Percentiles rank a stretch among this genome's conserved stretches.
Conservation (phyloP, 1,140 invertebrate genomes). For the Trichomalopsis sarcophagae region DNA sequence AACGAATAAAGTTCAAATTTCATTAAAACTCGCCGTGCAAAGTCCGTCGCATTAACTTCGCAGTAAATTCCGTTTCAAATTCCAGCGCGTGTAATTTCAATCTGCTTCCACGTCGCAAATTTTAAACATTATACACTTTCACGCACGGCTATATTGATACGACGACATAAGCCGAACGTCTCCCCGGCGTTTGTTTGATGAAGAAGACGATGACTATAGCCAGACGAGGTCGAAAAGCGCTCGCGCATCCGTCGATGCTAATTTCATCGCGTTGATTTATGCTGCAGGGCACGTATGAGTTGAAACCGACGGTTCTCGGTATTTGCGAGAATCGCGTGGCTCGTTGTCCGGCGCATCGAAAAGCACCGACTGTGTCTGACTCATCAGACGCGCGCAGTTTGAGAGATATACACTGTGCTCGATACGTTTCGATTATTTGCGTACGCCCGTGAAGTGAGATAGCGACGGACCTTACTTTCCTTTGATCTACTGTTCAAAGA, state of each 20-base stretch:
- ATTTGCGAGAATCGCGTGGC: background rate
- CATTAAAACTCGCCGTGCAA: no score
- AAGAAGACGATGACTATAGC: background rate
- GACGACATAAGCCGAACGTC: no score
- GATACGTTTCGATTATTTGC: conserved; percentile 26
- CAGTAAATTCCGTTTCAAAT: no score
- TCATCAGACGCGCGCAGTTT: background rate
- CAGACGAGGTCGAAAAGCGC: background rate
- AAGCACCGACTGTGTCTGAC: background rate
- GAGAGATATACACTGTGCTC: background rate
- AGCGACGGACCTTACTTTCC: conserved; percentile 2
- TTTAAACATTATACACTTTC: no score
- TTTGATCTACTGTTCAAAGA: background rate
- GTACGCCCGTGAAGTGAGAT: background rate
- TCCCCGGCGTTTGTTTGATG: background rate
- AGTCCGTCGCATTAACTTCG: no score
- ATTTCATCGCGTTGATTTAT: conserved; percentile 18
- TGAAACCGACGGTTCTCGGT: conserved; percentile 22
- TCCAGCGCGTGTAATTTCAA: no score
- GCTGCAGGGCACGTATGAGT: background rate
- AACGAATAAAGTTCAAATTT: no score
- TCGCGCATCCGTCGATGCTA: background rate
- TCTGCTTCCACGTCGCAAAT: no score
- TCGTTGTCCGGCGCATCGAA: background rate
- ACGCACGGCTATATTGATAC: no score